Evolutionary conservation across 2,113 vertebrate genomes (phyloP).

Genomic region (Oncorhynchus clarkii): DNA sequence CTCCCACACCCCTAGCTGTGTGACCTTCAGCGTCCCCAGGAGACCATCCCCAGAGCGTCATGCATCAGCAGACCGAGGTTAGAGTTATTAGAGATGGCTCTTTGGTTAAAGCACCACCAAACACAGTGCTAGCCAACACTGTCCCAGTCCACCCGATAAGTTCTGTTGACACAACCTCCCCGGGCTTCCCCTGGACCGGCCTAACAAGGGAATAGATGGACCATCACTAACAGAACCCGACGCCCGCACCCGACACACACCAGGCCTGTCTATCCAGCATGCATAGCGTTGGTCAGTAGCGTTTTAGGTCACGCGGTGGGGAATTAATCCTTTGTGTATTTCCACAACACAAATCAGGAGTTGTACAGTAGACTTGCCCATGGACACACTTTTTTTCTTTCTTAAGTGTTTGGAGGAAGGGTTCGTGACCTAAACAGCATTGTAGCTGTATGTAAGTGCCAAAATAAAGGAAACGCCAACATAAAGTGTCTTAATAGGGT

Average conservation of each 20-base stretch:
- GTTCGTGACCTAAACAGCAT: no score
- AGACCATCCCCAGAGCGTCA: not conserved
- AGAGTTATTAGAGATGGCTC: not conserved
- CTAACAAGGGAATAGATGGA: conserved; percentile 49
- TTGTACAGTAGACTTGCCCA: not conserved
- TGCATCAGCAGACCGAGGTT: not conserved
- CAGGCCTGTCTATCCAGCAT: conserved; percentile 26
- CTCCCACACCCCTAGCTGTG: not conserved
- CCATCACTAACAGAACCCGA: conserved; percentile 52
- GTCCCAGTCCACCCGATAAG: conserved; percentile 11
- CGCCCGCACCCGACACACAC: conserved; percentile 26
- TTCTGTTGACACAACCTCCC: conserved; percentile 54
- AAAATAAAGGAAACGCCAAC: no score
- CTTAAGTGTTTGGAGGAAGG: no score
- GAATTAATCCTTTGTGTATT: conserved; percentile 59
- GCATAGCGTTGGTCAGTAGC: conserved; percentile 26
- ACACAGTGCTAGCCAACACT: conserved; percentile 21
- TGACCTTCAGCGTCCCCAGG: not conserved
- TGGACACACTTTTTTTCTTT: not conserved
- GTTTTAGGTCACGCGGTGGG: not conserved
- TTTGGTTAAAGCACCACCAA: conserved; percentile 29
- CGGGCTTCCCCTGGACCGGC: conserved; percentile 14
- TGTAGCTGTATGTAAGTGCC: no score
- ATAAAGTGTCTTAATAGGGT: no score
- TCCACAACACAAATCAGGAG: conserved; percentile 45